Conservation (phyloP, 1,140 invertebrate species). For the Dinoponera quadriceps region DNA sequence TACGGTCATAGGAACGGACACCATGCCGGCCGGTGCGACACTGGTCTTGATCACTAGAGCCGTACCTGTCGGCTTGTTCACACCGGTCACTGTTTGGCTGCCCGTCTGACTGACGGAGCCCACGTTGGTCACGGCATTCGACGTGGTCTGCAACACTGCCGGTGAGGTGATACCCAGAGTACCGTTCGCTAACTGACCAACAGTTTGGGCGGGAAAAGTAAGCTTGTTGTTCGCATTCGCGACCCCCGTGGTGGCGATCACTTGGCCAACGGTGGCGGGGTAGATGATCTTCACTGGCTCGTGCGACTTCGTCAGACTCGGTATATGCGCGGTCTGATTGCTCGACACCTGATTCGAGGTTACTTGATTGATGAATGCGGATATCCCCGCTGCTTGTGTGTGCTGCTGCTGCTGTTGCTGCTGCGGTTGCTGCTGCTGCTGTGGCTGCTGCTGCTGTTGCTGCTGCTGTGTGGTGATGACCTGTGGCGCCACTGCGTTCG, state of each 20-base stretch:
- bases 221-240: slow-evolving; percentile 82
- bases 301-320: slow-evolving; percentile 71
- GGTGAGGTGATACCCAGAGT: slow-evolving; percentile 79
- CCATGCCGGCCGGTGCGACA: slow-evolving; percentile 87
- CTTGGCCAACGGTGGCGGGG: slow-evolving; percentile 79
- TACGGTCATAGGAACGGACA: slow-evolving; percentile 90
- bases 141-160: slow-evolving; percentile 78
- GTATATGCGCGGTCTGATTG: slow-evolving; percentile 76
- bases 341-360: slow-evolving; percentile 80
- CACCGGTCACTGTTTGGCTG: slow-evolving; percentile 79
- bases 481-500: slow-evolving; percentile 79
- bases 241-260: slow-evolving; percentile 80
- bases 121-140: slow-evolving; percentile 79
- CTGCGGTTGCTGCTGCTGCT: slow-evolving; percentile 63
- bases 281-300: slow-evolving; percentile 85
- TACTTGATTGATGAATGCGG: slow-evolving; percentile 81
- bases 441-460: slow-evolving; percentile 66
- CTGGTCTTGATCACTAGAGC: slow-evolving; percentile 90
- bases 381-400: slow-evolving; percentile 70
- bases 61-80: slow-evolving; percentile 88
- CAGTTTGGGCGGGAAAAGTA: slow-evolving; percentile 87
- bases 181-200: slow-evolving; percentile 82
- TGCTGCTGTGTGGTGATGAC: slow-evolving; percentile 79
- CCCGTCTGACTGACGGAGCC: slow-evolving; percentile 74
- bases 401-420: slow-evolving; percentile 74